Evolutionary conservation across 2,113 vertebrate genomes (phyloP).

Genomic region (Hylia prasina): DNA sequence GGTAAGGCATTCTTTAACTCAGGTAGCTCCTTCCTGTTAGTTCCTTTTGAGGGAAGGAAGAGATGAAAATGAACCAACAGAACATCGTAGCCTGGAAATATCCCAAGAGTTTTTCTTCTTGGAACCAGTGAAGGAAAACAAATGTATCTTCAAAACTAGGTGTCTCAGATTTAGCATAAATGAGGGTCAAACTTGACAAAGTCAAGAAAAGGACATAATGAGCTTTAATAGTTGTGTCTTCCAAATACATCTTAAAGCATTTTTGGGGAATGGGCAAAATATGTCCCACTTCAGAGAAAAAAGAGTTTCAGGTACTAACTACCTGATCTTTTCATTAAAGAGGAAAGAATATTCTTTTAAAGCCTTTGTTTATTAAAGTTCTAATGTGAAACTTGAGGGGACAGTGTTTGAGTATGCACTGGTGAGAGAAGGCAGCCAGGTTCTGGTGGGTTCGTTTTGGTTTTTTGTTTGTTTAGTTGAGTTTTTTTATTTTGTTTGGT

Average conservation of each 20-base stretch:
- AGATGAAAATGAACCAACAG: neutral
- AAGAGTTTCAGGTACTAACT: neutral
- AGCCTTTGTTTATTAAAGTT: neutral
- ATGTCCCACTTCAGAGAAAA: neutral
- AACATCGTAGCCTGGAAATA: neutral
- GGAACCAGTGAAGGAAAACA: neutral
- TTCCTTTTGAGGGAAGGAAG: neutral
- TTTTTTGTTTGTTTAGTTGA: neutral
- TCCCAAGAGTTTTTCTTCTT: neutral
- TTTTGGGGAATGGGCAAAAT: neutral
- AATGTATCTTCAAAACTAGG: neutral
- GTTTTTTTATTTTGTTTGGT: neutral
- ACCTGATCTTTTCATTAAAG: neutral
- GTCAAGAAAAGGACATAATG: neutral
- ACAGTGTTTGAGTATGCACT: neutral
- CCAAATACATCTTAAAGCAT: neutral
- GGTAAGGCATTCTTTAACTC: neutral
- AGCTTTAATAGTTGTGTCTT: neutral
- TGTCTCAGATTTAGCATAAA: neutral
- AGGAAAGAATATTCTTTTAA: neutral
- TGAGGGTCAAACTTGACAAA: neutral
- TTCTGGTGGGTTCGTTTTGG: neutral
- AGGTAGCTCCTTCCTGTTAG: neutral
- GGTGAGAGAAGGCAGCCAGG: neutral
- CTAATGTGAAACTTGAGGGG: neutral